A percentile compares a stretch with the other conserved stretches of the same genome.
phyloP scores from a whole-genome alignment of 2,113 vertebrate species.

The Vidua macroura region DNA sequence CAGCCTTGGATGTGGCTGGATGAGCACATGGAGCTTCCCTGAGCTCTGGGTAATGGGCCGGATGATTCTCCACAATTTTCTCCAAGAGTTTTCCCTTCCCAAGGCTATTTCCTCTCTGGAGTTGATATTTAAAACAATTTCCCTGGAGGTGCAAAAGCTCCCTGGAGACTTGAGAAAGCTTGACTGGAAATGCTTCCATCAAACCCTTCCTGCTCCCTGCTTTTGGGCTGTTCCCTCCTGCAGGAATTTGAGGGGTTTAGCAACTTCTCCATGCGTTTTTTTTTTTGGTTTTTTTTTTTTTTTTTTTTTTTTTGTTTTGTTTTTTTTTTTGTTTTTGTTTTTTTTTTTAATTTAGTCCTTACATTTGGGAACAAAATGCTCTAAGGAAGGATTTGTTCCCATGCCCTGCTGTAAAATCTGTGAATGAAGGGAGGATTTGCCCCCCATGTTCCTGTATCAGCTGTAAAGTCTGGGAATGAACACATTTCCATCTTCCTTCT shows the following conservation, averaged over 20 bases:
- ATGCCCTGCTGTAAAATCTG: background rate
- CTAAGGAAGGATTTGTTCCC: background rate
- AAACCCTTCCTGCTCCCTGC: background rate
- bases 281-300: background rate
- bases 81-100: background rate
- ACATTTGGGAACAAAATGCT: background rate
- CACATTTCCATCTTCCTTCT: accelerated
- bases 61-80: background rate
- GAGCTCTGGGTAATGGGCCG: background rate
- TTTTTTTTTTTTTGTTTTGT: background rate
- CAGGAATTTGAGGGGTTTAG: background rate
- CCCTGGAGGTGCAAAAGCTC: background rate
- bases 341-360: background rate
- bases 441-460: background rate
- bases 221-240: background rate
- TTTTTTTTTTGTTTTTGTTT: no score
- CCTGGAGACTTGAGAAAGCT: background rate
- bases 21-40: background rate
- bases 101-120: background rate
- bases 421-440: background rate
- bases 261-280: background rate
- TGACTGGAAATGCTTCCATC: background rate
- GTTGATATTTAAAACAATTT: background rate
- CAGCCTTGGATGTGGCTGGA: background rate
- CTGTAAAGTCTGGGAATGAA: background rate